Evolutionary conservation across 2,888 invertebrate genomes (phyloP).

Genomic region (Pyralis farinalis): DNA sequence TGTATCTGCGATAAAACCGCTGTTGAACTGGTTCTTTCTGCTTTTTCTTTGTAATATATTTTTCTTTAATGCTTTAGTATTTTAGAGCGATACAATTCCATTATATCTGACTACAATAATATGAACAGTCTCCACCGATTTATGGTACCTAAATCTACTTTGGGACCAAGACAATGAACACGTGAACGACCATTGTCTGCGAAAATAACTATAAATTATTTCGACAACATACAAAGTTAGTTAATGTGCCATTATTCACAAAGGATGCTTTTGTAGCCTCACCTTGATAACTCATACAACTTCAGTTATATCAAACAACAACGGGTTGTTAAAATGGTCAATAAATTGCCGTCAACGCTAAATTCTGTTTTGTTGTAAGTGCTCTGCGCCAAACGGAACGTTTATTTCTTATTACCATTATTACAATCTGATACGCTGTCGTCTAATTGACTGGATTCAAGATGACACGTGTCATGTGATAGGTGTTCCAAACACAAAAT

Average conservation of each 20-base stretch:
- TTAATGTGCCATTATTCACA: too few relatives aligned
- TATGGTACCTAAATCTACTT: too few relatives aligned
- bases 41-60: too few relatives aligned
- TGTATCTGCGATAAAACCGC: too few relatives aligned
- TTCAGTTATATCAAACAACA: background rate
- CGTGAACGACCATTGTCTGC: background rate
- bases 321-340: slow-evolving; percentile 6
- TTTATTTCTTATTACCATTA: background rate
- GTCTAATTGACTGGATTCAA: background rate
- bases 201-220: background rate
- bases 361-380: slow-evolving; percentile 1
- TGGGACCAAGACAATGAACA: background rate
- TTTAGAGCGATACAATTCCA: too few relatives aligned
- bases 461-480: background rate
- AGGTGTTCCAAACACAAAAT: slow-evolving; percentile 12
- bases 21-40: too few relatives aligned
- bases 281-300: background rate
- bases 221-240: too few relatives aligned
- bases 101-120: too few relatives aligned
- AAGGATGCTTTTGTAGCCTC: background rate
- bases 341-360: slow-evolving; percentile 5
- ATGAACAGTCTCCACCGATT: too few relatives aligned
- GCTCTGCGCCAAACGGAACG: background rate
- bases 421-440: background rate
- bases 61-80: too few relatives aligned